Evolutionary conservation across 2,113 vertebrate species (phyloP), one percentile per base, ranked within the genome.

Genomic region (Toxotes jaculatrix): DNA sequence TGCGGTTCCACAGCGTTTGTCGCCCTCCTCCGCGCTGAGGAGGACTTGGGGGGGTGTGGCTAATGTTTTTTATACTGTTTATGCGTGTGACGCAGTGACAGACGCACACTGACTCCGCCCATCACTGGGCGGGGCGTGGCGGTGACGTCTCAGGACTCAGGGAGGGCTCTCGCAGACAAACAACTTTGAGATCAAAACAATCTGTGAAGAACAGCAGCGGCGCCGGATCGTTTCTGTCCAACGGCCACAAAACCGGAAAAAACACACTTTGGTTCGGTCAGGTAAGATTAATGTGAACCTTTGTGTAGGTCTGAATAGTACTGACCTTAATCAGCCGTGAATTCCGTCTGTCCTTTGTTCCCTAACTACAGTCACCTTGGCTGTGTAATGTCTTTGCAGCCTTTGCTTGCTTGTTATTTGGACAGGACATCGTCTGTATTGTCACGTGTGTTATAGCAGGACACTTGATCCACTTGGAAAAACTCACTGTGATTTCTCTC

Each of bases 131-230:
- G 77, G n/a, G 56, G 12, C 11, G 19, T 32, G 8, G 1, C 1
- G 21, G 1, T 85, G 71, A 91, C 87, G 90, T 80, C 11, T 3
- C 14, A 16, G 27, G 42, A 40, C 47, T 12, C 36, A 4, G 80
- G 60, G 42, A 73, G 80, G 64, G 61, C 79, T 47, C 51, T 64
- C 1, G 1, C 36, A 7, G 82, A 91, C 90, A 94, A 94, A 95
- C 94, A 93, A 95, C 72, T 85, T 34, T 4, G 56, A 71, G 83
- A 82, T 73, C 80, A 90, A 82, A 89, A 88, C 90, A 92, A 73
- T 74, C 60, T 49, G 10, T 0, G 66, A 59, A 47, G 62, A 78
- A 62, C 31, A 47, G 51, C 45, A 32, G 6, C 66, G 42, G 19
- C 19, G 13, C 10, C 1, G 53, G 38, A 67, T 8, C 1, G 12